Percentiles rank a stretch among this genome's conserved stretches.
These are phyloP conservation scores for Zaprionus bogoriensis DNA, from an alignment of 2,888 invertebrate species.

Conservation along the genomic window DNA sequence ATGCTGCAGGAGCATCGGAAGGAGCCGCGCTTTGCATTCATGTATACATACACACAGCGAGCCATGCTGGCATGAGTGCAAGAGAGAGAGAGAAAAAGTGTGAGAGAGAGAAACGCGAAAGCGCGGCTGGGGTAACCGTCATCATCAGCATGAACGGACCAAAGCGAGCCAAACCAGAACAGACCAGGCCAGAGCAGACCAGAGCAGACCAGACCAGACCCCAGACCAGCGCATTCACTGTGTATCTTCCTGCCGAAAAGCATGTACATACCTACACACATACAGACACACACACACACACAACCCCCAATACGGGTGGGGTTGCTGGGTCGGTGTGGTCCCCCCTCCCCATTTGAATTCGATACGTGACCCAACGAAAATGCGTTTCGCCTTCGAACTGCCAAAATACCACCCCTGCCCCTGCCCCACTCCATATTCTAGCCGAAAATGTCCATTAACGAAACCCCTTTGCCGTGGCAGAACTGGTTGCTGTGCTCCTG, in stretches of 20 bases:
- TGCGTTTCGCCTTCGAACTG: conserved; percentile 67
- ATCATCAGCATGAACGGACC: conserved; percentile 42
- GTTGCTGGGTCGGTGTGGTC: conserved; percentile 32
- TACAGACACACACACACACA: conserved; percentile 19
- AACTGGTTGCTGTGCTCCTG: conserved; percentile 6
- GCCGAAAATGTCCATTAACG: conserved; percentile 61
- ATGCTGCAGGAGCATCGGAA: conserved; percentile 56
- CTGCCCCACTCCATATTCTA: neutral
- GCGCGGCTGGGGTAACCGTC: neutral
- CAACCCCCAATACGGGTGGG: conserved; percentile 33
- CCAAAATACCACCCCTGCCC: conserved; percentile 1
- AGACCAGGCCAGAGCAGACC: conserved; percentile 36
- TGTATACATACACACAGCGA: conserved; percentile 71
- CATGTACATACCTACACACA: conserved; percentile 16
- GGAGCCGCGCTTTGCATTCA: conserved; percentile 75
- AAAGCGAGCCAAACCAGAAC: neutral
- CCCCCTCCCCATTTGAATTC: conserved; percentile 52
- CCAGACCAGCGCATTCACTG: conserved; percentile 17
- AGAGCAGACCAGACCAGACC: neutral
- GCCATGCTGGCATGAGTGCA: no score
- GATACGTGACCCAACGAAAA: conserved; percentile 75
- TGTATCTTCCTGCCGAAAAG: conserved; percentile 41
- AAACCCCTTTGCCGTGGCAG: conserved; percentile 41
- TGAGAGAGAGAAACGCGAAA: conserved; percentile 3
- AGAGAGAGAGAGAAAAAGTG: neutral